Evolutionary conservation across 2,113 vertebrate species (phyloP).

Genomic region (Australoheros scitulus): DNA sequence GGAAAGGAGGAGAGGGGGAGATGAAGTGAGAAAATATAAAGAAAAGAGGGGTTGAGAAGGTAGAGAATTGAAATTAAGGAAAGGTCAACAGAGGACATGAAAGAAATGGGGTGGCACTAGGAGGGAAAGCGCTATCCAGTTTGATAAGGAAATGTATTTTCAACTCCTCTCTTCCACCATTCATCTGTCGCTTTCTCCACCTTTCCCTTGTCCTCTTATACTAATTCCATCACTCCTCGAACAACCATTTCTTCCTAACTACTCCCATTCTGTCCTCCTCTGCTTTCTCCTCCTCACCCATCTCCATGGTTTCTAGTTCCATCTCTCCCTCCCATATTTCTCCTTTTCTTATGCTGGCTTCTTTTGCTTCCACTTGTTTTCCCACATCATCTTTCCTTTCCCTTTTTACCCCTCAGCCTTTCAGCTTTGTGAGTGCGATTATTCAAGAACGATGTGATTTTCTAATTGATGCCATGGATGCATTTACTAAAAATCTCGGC

Average conservation of each 20-base stretch:
- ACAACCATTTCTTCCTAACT: not conserved
- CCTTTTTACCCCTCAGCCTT: not conserved
- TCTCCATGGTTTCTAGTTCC: not conserved
- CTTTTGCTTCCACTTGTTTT: not conserved
- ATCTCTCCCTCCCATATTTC: not conserved
- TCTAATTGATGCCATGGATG: too few species aligned
- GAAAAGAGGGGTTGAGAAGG: slow-evolving; percentile 31
- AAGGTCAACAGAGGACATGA: slow-evolving; percentile 53
- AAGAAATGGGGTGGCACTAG: slow-evolving; percentile 30
- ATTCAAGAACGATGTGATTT: too few species aligned
- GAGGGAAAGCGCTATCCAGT: slow-evolving; percentile 8
- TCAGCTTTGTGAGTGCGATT: too few species aligned
- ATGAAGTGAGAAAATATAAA: slow-evolving; percentile 50
- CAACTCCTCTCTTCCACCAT: not conserved
- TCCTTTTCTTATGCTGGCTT: not conserved
- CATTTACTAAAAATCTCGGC: too few species aligned
- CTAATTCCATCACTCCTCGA: slow-evolving; percentile 8
- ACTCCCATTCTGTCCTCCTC: not conserved
- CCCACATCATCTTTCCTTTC: not conserved
- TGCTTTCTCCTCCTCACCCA: not conserved
- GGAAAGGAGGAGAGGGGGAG: slow-evolving; percentile 35
- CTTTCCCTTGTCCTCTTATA: not conserved
- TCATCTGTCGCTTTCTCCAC: not conserved
- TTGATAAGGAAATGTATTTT: slow-evolving; percentile 56
- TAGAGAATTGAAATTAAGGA: slow-evolving; percentile 48